A percentile compares a stretch with the other conserved stretches of the same genome.
These are phyloP conservation scores for Meliscaeva auricollis DNA, from an alignment of 2,888 invertebrate species.

Conservation along the genomic window DNA sequence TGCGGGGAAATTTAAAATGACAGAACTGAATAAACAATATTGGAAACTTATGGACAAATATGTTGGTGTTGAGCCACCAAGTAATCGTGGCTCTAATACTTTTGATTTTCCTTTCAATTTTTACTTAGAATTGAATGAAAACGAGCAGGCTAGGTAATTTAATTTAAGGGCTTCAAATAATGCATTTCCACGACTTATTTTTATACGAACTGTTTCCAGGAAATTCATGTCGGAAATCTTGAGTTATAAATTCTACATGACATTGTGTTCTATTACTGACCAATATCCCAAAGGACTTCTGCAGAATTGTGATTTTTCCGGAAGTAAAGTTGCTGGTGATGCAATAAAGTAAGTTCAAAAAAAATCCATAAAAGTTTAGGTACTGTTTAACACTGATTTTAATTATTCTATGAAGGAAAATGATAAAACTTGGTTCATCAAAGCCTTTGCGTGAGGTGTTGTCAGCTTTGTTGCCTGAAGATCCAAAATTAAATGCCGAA, in stretches of 20 bases:
- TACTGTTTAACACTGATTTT: not conserved
- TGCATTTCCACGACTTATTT: not conserved
- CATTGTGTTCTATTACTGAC: constrained; percentile 18
- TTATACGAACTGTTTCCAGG: not conserved
- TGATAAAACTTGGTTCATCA: constrained; percentile 86
- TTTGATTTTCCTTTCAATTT: constrained; percentile 24
- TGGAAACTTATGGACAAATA: constrained; percentile 87
- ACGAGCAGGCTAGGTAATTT: not conserved
- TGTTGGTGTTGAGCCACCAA: constrained; percentile 88
- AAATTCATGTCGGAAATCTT: constrained; percentile 12
- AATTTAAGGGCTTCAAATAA: not conserved
- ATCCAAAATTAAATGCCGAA: constrained; percentile 88
- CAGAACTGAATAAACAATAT: constrained; percentile 88
- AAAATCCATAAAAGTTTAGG: not conserved
- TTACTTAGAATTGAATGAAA: not conserved
- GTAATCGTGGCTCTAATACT: constrained; percentile 82
- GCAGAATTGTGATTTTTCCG: constrained; percentile 91
- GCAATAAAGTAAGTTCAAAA: constrained; percentile 84
- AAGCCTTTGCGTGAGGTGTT: constrained; percentile 89
- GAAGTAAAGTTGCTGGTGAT: constrained; percentile 90
- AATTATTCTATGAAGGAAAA: constrained; percentile 15
- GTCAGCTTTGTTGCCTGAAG: constrained; percentile 88
- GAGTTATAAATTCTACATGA: constrained; percentile 22
- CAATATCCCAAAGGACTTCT: constrained; percentile 78
- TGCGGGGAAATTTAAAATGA: constrained; percentile 86